phyloP scores from a whole-genome alignment of 2,888 invertebrate species.

The Onchidella celtica region DNA sequence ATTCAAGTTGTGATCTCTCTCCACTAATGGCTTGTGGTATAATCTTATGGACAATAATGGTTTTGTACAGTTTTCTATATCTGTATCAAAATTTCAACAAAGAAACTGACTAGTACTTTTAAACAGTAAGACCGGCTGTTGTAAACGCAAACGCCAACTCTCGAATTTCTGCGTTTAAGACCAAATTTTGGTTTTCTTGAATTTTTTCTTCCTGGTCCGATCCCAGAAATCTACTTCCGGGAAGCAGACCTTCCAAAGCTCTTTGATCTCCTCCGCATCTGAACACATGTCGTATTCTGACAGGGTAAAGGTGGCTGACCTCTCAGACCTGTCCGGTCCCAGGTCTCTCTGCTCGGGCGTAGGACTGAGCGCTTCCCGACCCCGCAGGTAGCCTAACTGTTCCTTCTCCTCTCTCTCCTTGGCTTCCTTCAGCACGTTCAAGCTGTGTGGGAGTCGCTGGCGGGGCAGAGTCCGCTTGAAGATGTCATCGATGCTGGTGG shows the following conservation, averaged over 20 bases:
- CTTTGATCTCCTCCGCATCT: constrained; percentile 36
- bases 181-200: constrained; percentile 29
- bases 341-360: constrained; percentile 3
- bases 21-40: too few relatives aligned
- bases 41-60: too few relatives aligned
- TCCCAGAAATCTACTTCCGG: constrained; percentile 42
- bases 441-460: background rate
- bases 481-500: constrained; percentile 38
- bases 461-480: constrained; percentile 31
- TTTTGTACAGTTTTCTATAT: too few relatives aligned
- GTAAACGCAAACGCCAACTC: too few relatives aligned
- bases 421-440: background rate
- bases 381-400: constrained; percentile 1
- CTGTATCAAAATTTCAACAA: too few relatives aligned
- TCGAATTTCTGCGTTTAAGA: background rate
- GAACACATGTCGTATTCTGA: constrained; percentile 30
- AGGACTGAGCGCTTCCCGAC: background rate
- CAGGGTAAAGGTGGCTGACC: background rate
- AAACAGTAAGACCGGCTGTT: too few relatives aligned
- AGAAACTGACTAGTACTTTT: too few relatives aligned
- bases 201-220: constrained; percentile 16
- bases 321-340: background rate
- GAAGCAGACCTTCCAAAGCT: constrained; percentile 28
- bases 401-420: constrained; percentile 18
- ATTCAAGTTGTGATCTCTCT: too few relatives aligned